These are phyloP conservation scores for Theretra japonica DNA, from an alignment of 2,888 invertebrate species.

Conservation along the genomic window DNA sequence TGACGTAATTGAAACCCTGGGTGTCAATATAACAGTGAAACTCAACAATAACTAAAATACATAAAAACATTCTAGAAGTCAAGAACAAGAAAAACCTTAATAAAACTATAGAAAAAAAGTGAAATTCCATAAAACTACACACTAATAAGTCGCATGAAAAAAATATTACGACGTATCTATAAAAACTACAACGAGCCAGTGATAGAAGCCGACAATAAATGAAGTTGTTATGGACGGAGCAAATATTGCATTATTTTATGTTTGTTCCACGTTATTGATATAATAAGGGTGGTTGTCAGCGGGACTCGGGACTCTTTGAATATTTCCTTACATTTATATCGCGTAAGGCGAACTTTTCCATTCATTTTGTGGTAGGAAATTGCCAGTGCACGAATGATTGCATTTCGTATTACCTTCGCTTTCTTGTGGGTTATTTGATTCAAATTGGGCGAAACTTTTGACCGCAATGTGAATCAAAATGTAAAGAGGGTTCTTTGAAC, in stretches of 20 bases:
- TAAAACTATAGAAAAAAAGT: constrained; percentile 19
- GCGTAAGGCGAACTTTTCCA: constrained; percentile 34
- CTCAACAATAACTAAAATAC: neutral
- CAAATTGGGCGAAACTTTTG: neutral
- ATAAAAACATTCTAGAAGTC: constrained; percentile 10
- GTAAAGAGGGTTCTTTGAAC: too few species aligned
- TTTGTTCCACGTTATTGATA: constrained; percentile 57
- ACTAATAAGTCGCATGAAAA: constrained; percentile 29
- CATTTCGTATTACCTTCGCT: constrained; percentile 28
- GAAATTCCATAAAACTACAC: constrained; percentile 14
- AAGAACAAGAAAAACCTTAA: neutral
- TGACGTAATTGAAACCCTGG: neutral
- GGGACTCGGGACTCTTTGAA: constrained; percentile 3
- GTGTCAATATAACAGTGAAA: neutral
- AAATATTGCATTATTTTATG: constrained; percentile 59
- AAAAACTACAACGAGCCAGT: constrained; percentile 24
- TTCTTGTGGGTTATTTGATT: neutral
- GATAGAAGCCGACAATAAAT: constrained; percentile 41
- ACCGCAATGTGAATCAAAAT: neutral
- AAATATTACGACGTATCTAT: constrained; percentile 27
- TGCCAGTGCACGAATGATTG: constrained; percentile 22
- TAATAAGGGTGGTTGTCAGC: constrained; percentile 38
- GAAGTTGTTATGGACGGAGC: constrained; percentile 45
- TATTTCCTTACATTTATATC: constrained; percentile 31
- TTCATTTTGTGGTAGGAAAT: constrained; percentile 18